Percentiles rank a stretch among this genome's conserved stretches.
These are phyloP conservation scores for Eupithecia vulgata DNA, from an alignment of 2,888 invertebrate genomes.

Conservation along the genomic window DNA sequence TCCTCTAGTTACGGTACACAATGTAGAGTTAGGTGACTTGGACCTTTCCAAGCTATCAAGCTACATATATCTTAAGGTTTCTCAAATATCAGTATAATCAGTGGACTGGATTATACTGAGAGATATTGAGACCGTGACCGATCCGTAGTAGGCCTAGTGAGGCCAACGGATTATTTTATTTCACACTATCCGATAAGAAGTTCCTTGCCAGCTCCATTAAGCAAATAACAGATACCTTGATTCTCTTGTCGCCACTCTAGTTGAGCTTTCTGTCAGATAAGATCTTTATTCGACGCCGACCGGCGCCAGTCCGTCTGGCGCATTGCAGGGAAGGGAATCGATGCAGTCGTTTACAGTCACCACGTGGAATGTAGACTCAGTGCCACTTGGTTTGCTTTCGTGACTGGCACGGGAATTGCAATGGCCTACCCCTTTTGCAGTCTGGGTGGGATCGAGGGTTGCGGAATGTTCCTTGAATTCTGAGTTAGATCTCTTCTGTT, in stretches of 20 bases:
- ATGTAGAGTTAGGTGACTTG: neutral
- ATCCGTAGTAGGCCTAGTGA: too few relatives aligned
- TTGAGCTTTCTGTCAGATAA: constrained; percentile 36
- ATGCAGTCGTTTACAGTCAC: constrained; percentile 33
- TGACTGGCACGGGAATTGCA: constrained; percentile 11
- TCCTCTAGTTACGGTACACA: neutral
- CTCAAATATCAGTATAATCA: too few relatives aligned
- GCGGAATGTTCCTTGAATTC: neutral
- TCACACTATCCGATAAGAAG: neutral
- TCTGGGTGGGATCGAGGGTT: neutral
- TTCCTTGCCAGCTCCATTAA: neutral
- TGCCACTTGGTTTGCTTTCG: constrained; percentile 5
- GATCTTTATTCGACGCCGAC: constrained; percentile 40
- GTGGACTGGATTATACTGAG: too few relatives aligned
- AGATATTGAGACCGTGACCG: too few relatives aligned
- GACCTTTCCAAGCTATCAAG: neutral
- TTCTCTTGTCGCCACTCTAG: constrained; percentile 13
- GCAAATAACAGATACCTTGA: neutral
- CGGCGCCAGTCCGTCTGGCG: constrained; percentile 46
- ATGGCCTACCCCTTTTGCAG: neutral
- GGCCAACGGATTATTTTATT: neutral
- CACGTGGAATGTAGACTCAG: constrained; percentile 10
- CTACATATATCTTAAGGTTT: neutral
- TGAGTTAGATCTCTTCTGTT: neutral
- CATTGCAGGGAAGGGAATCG: constrained; percentile 41